Evolutionary conservation across 2,888 invertebrate genomes (phyloP), one percentile per base, ranked within the genome.

Genomic region (Hirtodrosophila duncani): DNA sequence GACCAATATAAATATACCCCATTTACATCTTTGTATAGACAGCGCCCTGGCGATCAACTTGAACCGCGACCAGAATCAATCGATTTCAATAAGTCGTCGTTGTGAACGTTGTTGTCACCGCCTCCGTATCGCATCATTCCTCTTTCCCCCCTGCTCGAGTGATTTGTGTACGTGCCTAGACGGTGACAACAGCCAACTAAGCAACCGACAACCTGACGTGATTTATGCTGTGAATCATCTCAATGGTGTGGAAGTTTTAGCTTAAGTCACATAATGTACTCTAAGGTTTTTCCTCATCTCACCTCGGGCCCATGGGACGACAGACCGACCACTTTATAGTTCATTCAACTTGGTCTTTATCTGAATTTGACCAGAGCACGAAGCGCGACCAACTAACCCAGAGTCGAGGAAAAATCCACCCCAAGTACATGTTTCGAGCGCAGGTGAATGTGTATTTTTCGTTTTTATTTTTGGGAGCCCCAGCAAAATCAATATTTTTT

Each of bases 41-140:
- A n/a, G n/a, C n/a, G n/a, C n/a, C n/a, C n/a, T n/a, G n/a, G n/a
- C 6, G 20, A 6, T n/a, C n/a, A n/a, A n/a, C n/a, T n/a, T n/a
- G n/a, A 51, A 31, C 51, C 36, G 36, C 29, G 36, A 49, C 50
- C 51, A 57, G 42, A 59, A 60, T 70, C 67, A 67, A 79, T 71
- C 61, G 78, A 68, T 63, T 77, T 63, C 53, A 71, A 72, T 75
- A 68, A 71, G 51, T 60, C 59, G 44, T 52, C 51, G 26, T 27
- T 33, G 38, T 34, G 36, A 48, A n/a, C n/a, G n/a, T n/a, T n/a
- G n/a, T n/a, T n/a, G n/a, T n/a, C n/a, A n/a, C n/a, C n/a, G n/a
- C n/a, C n/a, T n/a, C n/a, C n/a, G n/a, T n/a, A n/a, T n/a, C n/a
- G n/a, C n/a, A n/a, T n/a, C n/a, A 59, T 56, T 67, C 44, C 7